These are phyloP conservation scores for Coelopa pilipes DNA, from an alignment of 2,888 invertebrate genomes.

Conservation along the genomic window DNA sequence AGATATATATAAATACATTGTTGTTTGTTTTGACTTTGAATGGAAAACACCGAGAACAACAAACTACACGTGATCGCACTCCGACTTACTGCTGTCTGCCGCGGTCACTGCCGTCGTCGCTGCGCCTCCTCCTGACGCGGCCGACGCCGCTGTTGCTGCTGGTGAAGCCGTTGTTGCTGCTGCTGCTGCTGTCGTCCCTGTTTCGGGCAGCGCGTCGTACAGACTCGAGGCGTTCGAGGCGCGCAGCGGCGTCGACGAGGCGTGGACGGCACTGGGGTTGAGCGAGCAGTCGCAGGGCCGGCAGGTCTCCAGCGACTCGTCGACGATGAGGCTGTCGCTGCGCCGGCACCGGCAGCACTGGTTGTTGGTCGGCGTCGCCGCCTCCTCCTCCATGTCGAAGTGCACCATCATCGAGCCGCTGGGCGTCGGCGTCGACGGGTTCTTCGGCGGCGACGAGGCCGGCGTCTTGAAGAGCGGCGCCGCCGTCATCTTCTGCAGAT, in stretches of 20 bases:
- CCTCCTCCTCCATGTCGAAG: constrained; percentile 20
- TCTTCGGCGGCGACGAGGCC: constrained; percentile 76
- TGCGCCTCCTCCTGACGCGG: neutral
- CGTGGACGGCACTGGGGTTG: neutral
- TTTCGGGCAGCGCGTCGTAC: neutral
- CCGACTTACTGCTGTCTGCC: constrained; percentile 33
- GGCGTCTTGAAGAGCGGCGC: constrained; percentile 80
- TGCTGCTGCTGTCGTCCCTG: constrained; percentile 7
- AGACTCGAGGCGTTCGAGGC: neutral
- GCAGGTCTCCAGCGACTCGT: neutral
- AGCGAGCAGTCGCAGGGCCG: neutral
- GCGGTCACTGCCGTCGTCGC: neutral
- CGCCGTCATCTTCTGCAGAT: constrained; percentile 86
- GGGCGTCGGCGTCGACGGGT: constrained; percentile 70
- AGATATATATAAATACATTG: neutral
- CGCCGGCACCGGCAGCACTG: constrained; percentile 13
- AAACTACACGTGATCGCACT: constrained; percentile 18
- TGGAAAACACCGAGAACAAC: constrained; percentile 9
- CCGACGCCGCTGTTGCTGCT: constrained; percentile 3
- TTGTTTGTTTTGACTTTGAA: constrained; percentile 4
- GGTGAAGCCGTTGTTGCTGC: constrained; percentile 7
- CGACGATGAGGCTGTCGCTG: constrained; percentile 2
- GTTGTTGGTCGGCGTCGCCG: constrained; percentile 41
- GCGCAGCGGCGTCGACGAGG: neutral
- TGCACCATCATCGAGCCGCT: constrained; percentile 28